These are phyloP conservation scores for Hestina assimilis DNA, from an alignment of 1,140 invertebrate species.

Conservation along the genomic window DNA sequence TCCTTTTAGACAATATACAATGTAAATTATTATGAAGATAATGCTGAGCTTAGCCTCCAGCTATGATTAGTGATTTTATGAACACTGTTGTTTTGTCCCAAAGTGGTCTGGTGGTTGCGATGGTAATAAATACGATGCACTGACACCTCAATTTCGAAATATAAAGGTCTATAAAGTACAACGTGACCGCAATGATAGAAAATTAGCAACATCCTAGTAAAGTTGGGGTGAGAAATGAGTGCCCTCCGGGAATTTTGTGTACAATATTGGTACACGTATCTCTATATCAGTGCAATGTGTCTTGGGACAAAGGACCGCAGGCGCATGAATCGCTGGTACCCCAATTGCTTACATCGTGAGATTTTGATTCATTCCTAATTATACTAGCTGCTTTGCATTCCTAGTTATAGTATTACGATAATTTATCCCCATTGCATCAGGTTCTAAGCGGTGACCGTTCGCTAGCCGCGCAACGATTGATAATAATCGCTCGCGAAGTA, in stretches of 20 bases:
- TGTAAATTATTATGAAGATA: constrained; percentile 41
- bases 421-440: constrained; percentile 56
- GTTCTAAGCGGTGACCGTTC: constrained; percentile 72
- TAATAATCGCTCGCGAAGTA: constrained; percentile 77
- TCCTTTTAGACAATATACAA: constrained; percentile 3
- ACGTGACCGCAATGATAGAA: constrained; percentile 71
- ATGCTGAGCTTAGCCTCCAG: constrained; percentile 45
- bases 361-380: constrained; percentile 20
- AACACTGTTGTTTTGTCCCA: constrained; percentile 39
- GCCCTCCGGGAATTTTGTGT: constrained; percentile 48
- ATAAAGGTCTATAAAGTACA: constrained; percentile 67
- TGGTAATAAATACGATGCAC: constrained; percentile 68
- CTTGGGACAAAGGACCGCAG: background rate
- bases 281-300: constrained; percentile 3
- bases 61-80: constrained; percentile 59
- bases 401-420: constrained; percentile 12
- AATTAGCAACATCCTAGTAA: constrained; percentile 72
- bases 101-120: constrained; percentile 40
- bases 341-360: constrained; percentile 35
- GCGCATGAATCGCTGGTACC: constrained; percentile 23
- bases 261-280: constrained; percentile 13
- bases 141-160: constrained; percentile 74
- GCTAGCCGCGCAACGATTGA: constrained; percentile 71
- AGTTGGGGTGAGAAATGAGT: constrained; percentile 66
- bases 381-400: constrained; percentile 13